A percentile compares a stretch with the other conserved stretches of the same genome.
phyloP scores from a whole-genome alignment of 2,797 vertebrate genomes.

The Euthynnus affinis region DNA sequence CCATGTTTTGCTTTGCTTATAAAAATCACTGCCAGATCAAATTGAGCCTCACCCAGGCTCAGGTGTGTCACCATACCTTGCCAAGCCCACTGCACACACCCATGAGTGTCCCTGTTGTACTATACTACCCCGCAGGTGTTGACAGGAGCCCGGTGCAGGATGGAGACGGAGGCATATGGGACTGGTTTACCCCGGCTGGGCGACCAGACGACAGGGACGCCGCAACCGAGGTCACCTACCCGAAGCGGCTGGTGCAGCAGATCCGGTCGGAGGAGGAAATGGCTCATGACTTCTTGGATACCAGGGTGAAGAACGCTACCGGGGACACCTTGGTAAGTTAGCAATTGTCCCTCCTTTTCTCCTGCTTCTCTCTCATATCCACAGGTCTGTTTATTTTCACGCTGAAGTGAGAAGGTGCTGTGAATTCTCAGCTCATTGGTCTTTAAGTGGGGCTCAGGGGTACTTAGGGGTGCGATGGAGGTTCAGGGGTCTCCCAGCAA shows the following conservation, averaged over 20 bases:
- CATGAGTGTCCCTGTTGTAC: slow-evolving; percentile 20
- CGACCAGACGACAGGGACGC: slow-evolving; percentile 66
- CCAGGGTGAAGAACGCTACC: slow-evolving; percentile 88
- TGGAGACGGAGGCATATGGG: slow-evolving; percentile 76
- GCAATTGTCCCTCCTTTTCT: too few relatives aligned
- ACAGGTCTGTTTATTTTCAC: background rate
- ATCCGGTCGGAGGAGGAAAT: slow-evolving; percentile 89
- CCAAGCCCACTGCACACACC: background rate
- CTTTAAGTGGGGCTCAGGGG: slow-evolving; percentile 2
- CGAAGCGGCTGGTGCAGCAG: slow-evolving; percentile 89
- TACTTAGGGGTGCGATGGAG: background rate
- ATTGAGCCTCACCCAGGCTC: background rate
- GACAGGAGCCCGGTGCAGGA: slow-evolving; percentile 75
- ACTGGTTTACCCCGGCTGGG: slow-evolving; percentile 76
- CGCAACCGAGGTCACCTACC: slow-evolving; percentile 87
- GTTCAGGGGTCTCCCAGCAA: slow-evolving; percentile 15
- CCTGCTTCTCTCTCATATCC: background rate
- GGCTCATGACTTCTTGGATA: slow-evolving; percentile 88
- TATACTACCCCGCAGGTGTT: slow-evolving; percentile 68
- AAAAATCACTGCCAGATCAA: background rate
- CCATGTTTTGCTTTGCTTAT: background rate
- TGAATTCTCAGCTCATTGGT: background rate
- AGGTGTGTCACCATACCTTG: slow-evolving; percentile 13
- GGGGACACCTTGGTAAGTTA: slow-evolving; percentile 77
- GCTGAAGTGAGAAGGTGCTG: background rate